These are phyloP conservation scores for Mormyrus hasselquistii DNA, from an alignment of 2,797 vertebrate species.

Conservation along the genomic window DNA sequence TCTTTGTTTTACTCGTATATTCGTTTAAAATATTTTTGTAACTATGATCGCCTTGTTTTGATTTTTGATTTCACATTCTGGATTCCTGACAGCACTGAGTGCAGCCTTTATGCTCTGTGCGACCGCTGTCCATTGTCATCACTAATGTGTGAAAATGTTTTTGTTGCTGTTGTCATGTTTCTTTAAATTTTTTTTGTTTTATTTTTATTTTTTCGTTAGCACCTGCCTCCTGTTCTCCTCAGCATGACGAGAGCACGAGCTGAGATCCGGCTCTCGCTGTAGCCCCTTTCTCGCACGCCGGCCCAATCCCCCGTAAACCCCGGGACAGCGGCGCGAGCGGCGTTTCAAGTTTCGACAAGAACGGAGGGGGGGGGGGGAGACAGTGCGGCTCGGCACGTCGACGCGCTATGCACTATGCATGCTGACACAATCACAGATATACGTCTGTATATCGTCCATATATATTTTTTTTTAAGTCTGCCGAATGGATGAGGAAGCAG, in stretches of 20 bases:
- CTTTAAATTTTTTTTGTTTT: slow-evolving; percentile 27
- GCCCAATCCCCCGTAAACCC: slow-evolving; percentile 27
- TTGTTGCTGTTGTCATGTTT: slow-evolving; percentile 7
- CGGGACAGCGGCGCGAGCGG: slow-evolving; percentile 33
- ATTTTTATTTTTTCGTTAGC: slow-evolving; percentile 41
- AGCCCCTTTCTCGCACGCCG: slow-evolving; percentile 28
- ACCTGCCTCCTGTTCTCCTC: slow-evolving; percentile 29
- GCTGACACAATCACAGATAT: slow-evolving; percentile 17
- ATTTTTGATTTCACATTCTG: not conserved
- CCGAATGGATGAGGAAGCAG: not conserved
- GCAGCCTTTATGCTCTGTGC: slow-evolving; percentile 19
- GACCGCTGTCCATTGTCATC: slow-evolving; percentile 31
- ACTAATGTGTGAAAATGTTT: slow-evolving; percentile 33
- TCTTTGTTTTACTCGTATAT: slow-evolving; percentile 59
- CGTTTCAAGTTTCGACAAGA: slow-evolving; percentile 30
- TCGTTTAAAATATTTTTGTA: slow-evolving; percentile 63
- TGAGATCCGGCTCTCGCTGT: slow-evolving; percentile 26
- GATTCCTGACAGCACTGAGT: not conserved
- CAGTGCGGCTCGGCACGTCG: not conserved
- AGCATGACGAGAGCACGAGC: slow-evolving; percentile 29
- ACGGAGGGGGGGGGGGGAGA: slow-evolving; percentile 21
- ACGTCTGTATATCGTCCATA: not conserved
- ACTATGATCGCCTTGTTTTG: not conserved
- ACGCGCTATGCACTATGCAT: slow-evolving; percentile 22
- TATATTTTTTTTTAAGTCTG: not conserved